Evolutionary conservation across 2,113 vertebrate genomes (phyloP).

Genomic region (Girardinichthys multiradiatus): DNA sequence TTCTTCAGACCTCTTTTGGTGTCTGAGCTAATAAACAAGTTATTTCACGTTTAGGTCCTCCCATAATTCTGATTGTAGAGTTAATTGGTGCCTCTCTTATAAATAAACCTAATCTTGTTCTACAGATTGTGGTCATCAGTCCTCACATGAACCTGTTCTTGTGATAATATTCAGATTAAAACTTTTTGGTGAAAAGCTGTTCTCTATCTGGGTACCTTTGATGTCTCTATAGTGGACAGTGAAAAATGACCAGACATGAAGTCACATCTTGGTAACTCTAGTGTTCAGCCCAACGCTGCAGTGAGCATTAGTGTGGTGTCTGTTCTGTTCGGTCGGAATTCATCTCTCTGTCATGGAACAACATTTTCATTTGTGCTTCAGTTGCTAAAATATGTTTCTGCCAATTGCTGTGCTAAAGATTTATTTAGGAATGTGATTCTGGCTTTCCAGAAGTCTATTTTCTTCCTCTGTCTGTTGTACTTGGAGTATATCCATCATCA

Average conservation of each 20-base stretch:
- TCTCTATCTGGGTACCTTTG: neutral
- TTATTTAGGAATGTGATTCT: constrained; percentile 55
- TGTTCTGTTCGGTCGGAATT: neutral
- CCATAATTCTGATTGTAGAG: neutral
- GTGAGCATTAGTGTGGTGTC: neutral
- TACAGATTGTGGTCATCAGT: too few species aligned
- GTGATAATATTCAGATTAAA: neutral
- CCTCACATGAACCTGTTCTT: neutral
- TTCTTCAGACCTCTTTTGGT: too few species aligned
- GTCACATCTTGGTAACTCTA: constrained; percentile 9
- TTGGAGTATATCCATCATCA: constrained; percentile 44
- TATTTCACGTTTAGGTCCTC: neutral
- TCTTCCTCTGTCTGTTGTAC: constrained; percentile 36
- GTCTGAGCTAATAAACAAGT: neutral
- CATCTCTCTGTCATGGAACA: neutral
- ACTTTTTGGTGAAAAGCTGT: neutral
- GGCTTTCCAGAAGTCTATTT: constrained; percentile 42
- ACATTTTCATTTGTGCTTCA: constrained; percentile 28
- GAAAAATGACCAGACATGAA: constrained; percentile 20
- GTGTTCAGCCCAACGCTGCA: neutral
- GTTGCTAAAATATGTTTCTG: constrained; percentile 24
- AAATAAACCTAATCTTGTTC: neutral
- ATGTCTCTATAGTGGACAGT: too few species aligned
- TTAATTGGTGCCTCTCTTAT: neutral
- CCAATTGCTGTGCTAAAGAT: neutral